Evolutionary conservation across 1,140 invertebrate species (phyloP).

Genomic region (Micrasema longulum): DNA sequence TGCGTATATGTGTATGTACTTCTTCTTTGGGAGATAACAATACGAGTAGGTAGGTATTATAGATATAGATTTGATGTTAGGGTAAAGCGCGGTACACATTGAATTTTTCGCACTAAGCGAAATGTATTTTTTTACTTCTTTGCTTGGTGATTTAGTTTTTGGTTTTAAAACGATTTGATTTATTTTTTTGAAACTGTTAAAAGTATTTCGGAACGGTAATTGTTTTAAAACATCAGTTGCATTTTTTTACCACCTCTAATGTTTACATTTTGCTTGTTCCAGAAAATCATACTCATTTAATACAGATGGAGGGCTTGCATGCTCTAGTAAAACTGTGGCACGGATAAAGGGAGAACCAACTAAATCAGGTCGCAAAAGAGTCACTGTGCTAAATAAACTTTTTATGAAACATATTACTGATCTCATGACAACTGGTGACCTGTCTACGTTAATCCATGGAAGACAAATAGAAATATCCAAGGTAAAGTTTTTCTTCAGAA

Average conservation of each 20-base stretch:
- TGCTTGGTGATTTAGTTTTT: no score
- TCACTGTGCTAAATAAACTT: constrained; percentile 78
- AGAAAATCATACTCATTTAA: constrained; percentile 27
- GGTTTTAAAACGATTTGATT: no score
- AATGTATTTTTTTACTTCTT: no score
- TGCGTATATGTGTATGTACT: no score
- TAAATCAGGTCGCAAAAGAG: constrained; percentile 66
- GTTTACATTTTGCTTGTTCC: constrained; percentile 6
- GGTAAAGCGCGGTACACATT: no score
- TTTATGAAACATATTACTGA: constrained; percentile 85
- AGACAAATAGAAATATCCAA: constrained; percentile 76
- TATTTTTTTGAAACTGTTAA: background rate
- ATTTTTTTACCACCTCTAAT: no score
- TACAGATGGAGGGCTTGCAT: background rate
- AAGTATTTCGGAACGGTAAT: no score
- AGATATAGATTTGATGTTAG: no score
- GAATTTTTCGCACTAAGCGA: no score
- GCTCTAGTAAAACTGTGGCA: constrained; percentile 42
- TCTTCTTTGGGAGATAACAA: no score
- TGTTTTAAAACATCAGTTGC: background rate
- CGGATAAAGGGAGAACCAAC: constrained; percentile 61
- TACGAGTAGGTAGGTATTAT: no score
- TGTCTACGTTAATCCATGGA: constrained; percentile 70
- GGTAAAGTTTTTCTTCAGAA: no score
- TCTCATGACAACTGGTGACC: constrained; percentile 76